A percentile compares a stretch with the other conserved stretches of the same genome.
Evolutionary conservation across 2,797 vertebrate genomes (phyloP).

Genomic region (Pteronotus mesoamericanus): DNA sequence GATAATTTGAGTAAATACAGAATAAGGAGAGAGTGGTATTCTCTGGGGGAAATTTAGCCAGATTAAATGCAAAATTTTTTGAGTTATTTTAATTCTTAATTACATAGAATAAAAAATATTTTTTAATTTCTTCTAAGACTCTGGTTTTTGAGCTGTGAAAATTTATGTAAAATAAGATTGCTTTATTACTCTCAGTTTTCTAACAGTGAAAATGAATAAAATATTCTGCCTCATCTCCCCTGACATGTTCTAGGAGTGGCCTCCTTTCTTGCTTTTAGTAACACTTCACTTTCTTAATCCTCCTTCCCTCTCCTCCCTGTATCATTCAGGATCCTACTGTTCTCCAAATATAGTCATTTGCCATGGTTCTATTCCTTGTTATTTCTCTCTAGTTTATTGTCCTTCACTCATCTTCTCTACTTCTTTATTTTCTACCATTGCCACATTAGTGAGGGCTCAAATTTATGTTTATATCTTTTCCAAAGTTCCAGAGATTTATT

Average conservation of each 20-base stretch:
- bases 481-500: neutral
- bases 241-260: neutral
- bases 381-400: neutral
- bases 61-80: conserved; percentile 8
- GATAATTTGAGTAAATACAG: neutral
- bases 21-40: neutral
- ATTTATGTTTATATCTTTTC: neutral
- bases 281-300: neutral
- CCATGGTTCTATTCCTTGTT: fast-evolving
- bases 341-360: neutral
- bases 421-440: neutral
- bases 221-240: neutral
- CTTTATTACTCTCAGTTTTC: neutral
- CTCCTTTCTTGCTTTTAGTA: neutral
- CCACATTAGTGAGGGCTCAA: neutral
- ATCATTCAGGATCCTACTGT: neutral
- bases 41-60: neutral
- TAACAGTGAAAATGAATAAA: neutral
- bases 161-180: neutral
- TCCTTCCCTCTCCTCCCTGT: fast-evolving
- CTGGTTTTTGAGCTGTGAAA: conserved; percentile 4
- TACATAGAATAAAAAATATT: neutral
- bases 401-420: neutral
- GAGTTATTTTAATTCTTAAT: conserved; percentile 22
- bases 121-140: conserved; percentile 5